Evolutionary conservation across 2,797 vertebrate genomes (phyloP), one percentile per base, ranked within the genome.

Genomic region (Benthosema pterotum): DNA sequence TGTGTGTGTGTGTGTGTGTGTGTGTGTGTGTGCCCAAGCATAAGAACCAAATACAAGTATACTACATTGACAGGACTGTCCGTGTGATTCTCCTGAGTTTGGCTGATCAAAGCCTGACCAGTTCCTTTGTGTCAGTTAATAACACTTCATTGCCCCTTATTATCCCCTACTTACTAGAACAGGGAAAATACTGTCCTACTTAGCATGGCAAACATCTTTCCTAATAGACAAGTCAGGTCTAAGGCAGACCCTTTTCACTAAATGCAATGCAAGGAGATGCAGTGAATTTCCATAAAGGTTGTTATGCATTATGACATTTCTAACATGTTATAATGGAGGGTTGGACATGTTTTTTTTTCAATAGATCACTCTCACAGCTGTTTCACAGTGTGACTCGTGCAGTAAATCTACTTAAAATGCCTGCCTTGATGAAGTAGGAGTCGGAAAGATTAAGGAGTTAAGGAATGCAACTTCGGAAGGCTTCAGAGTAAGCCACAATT

Each of bases 31-130:
- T 11, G 48, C 54, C n/a, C n/a, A n/a, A n/a, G n/a, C n/a, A n/a
- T n/a, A n/a, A n/a, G n/a, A 25, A 42, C 80, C 71, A 80, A 74
- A 66, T 43, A 5, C 28, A 8, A 32, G 17, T 18, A 25, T 28
- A 18, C 25, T 42, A 14, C 1, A 12, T 16, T 11, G 71, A 71
- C 59, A 55, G 46, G 57, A 12, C 49, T 59, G 83, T 84, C 87
- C 54, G 28, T 65, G 46, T 43, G 60, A 87, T 81, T 63, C 22
- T 62, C 15, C 3, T 68, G 14, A 53, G 32, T 67, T 65, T 45
- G 8, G 57, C 43, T 83, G 85, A 90, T 87, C 83, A 80, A 85
- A 42, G 64, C 25, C n/a, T 42, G 25, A 38, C 57, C 11, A 11
- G 72, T 16, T 52, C 22, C 58, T 52, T 25, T 48, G 63, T 48